Base-by-base conservation (phyloP, 2,797 vertebrate species). In the Phrynocephalus vlangalii region DNA sequence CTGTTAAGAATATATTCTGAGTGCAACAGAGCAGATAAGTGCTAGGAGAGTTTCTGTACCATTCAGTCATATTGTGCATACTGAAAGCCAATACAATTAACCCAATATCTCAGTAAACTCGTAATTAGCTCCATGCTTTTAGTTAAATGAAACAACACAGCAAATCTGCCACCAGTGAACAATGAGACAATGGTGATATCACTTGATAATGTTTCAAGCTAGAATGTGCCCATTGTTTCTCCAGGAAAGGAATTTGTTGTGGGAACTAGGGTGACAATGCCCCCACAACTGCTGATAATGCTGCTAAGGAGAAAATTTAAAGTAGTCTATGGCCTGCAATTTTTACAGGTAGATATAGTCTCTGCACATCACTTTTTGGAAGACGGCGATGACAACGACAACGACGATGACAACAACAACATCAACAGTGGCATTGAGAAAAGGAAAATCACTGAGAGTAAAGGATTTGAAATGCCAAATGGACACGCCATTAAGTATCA, bases 91-190 rank as follows among this genome's bases (percentile, higher is more conserved):
- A 30, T 9, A 20, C 52, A 68, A 68, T 73, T 48, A 52, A 76
- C 87, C 86, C 87, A 79, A 82, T 16, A 52, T 88, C 3, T 5
- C 77, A 0, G 1, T 86, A 81, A 91, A 88, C 82, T 77, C 83
- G 83, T 90, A 71, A 92, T 93, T 92, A 93, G 94, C 89, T 91
- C 90, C 26, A 0, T 9, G 93, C 92, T 95, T 93, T 95, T 93
- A 93, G 91, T 92, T 87, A 91, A 94, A 94, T 92, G 87, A 95
- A 94, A 92, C 92, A 86, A 24, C 52, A 84, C 83, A 87, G 92
- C 56, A 88, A 76, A 88, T 81, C 66, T 52, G 90, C 86, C 92
- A 91, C 85, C 0, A 18, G 82, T 93, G 80, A 94, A 90, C 92
- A 94, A 94, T 92, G 38, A 89, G 2, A 3, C n/a, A 26, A 89